phyloP scores from a whole-genome alignment of 2,113 vertebrate species.

The Triplophysa tibetana region DNA sequence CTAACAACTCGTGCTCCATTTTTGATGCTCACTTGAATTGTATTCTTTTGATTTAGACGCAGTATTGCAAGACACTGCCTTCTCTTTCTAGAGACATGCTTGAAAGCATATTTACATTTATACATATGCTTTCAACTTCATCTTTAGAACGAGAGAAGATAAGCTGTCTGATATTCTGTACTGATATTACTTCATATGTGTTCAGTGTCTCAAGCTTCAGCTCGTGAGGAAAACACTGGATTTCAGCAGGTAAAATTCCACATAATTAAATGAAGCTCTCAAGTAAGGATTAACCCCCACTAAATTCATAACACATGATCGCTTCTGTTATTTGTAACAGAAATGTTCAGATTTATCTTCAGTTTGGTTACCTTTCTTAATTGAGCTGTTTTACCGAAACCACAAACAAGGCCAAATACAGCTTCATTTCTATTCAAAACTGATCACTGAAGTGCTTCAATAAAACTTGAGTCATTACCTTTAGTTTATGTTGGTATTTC shows the following conservation, averaged over 20 bases:
- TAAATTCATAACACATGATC: not conserved
- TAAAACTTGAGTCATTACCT: not conserved
- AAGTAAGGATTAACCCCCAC: not conserved
- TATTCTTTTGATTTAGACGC: not conserved
- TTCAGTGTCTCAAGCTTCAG: too few relatives aligned
- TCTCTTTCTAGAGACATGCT: not conserved
- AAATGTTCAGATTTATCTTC: too few relatives aligned
- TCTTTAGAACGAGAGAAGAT: not conserved
- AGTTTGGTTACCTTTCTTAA: too few relatives aligned
- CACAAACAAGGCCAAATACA: not conserved
- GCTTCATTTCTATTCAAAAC: not conserved
- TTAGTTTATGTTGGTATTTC: not conserved
- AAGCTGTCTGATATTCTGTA: not conserved
- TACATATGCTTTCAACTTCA: not conserved
- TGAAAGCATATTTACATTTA: not conserved
- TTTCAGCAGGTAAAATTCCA: too few relatives aligned
- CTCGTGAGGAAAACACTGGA: too few relatives aligned
- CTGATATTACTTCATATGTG: too few relatives aligned
- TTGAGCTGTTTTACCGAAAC: too few relatives aligned
- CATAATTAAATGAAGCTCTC: too few relatives aligned
- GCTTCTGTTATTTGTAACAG: too few relatives aligned
- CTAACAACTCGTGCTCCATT: not conserved
- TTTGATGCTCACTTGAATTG: not conserved
- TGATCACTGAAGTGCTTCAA: not conserved
- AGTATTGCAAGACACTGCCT: not conserved